These are phyloP conservation scores for Seriola rivoliana DNA, from an alignment of 2,113 vertebrate genomes.

Conservation along the genomic window DNA sequence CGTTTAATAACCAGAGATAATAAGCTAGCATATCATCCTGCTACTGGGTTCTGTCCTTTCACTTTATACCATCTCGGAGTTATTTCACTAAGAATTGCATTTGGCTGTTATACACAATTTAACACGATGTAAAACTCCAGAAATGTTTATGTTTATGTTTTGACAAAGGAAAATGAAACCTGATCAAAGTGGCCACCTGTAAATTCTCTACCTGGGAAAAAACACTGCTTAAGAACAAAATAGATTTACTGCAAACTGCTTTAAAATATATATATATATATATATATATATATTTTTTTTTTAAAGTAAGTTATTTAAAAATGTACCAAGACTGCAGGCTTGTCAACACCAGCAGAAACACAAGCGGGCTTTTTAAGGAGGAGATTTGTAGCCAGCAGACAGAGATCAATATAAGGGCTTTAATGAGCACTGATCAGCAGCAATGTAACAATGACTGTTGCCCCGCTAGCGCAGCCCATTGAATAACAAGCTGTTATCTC, in stretches of 20 bases:
- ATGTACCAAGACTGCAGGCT: neutral
- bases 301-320: neutral
- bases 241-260: neutral
- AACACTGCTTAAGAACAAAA: neutral
- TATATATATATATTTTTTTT: no score
- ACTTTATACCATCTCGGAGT: neutral
- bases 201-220: neutral
- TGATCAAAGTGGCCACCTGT: neutral
- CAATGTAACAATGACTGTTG: conserved; percentile 12
- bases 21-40: neutral
- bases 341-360: conserved; percentile 8
- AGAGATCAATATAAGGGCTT: conserved; percentile 26
- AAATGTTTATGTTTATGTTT: no score
- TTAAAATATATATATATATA: neutral
- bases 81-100: neutral
- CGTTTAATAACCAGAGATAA: neutral
- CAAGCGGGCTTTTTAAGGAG: conserved; percentile 17
- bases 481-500: conserved; percentile 76
- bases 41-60: neutral
- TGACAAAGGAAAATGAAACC: neutral
- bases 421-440: conserved; percentile 64
- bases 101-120: neutral
- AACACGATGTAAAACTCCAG: no score
- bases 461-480: conserved; percentile 17
- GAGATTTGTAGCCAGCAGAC: conserved; percentile 28